Base-by-base conservation (phyloP, 2,797 vertebrate genomes). In the Acanthis flammea region DNA sequence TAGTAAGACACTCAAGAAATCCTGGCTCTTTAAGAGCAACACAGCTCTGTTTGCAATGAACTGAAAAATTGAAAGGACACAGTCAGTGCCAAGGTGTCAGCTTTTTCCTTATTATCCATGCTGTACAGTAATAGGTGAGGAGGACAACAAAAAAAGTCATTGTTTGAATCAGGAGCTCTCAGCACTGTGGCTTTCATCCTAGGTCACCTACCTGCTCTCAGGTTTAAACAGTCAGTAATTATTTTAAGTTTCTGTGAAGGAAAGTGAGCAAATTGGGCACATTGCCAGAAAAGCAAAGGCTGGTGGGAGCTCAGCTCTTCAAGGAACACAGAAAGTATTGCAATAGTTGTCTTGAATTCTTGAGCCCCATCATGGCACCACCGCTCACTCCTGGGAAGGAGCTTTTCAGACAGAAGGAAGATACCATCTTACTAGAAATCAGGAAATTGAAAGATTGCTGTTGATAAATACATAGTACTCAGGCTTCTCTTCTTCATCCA, bases 101-200 rank as follows among this genome's bases (percentile, higher is more conserved):
- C 42, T 90, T 94, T 76, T 84, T 70, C 66, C 70, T 90, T 91
- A 67, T 94, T 94, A 96, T 67, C 70, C 19, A 0, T 62, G 90
- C 75, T 94, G 70, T 82, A 94, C 85, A 84, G 66, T 92, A 94
- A 84, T 44, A 92, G 66, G 60, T 76, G 85, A 96, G 76, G 70
- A 70, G 70, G 94, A 93, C 66, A 96, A 91, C 0, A 3, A 88
- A 94, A 91, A 86, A n/a, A 21, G 9, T 50, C 94, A 81, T 21
- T 84, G 87, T 91, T 93, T 74, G 91, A 94, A 79, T 91, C 62
- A 73, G 79, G 22, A 83, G 70, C 48, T 83, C 70, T 83, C 85
- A 84, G 73, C 58, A 21, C 70, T 70, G 54, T 37, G 66, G 33
- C 73, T 94, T 91, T 95, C 75, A 94, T 78, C 78, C 35, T 18